A percentile compares a stretch with the other conserved stretches of the same genome.
Conservation (phyloP, 2,888 invertebrate species). For the Artemia sinica region DNA sequence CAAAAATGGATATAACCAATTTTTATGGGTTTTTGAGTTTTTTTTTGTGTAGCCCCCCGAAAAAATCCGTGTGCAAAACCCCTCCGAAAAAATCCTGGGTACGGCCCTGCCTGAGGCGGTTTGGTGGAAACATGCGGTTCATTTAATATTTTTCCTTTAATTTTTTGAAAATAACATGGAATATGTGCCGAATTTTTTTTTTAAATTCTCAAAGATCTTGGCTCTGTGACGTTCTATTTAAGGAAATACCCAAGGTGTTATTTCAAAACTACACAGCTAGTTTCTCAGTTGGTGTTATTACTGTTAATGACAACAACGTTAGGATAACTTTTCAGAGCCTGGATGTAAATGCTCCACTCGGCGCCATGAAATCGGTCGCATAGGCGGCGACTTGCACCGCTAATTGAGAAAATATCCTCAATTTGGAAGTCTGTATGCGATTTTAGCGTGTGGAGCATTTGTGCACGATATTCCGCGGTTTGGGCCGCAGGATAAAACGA, state of each 20-base stretch:
- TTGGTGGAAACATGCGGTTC: not conserved
- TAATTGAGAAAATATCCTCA: constrained; percentile 10
- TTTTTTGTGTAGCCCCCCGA: no score
- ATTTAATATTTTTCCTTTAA: no score
- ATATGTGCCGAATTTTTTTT: not conserved
- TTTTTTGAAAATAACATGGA: no score
- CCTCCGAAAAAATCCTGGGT: not conserved
- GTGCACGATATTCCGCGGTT: not conserved
- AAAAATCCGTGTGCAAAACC: no score
- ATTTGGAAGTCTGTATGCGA: constrained; percentile 12
- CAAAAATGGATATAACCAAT: no score
- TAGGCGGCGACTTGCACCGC: constrained; percentile 1
- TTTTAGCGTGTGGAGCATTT: not conserved
- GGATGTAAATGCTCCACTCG: constrained; percentile 13
- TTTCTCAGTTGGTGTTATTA: constrained; percentile 1
- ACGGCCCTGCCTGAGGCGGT: not conserved
- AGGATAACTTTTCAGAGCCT: not conserved
- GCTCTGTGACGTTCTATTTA: constrained; percentile 3
- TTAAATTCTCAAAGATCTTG: not conserved
- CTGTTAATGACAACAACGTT: constrained; percentile 10
- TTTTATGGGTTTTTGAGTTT: no score
- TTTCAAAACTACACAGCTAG: constrained; percentile 11
- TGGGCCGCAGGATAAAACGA: not conserved
- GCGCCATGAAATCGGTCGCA: constrained; percentile 13
- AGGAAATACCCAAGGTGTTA: not conserved